Conservation (phyloP, 92 coral and sea anemone genomes). For the Hydrozoanthus gracilis region DNA sequence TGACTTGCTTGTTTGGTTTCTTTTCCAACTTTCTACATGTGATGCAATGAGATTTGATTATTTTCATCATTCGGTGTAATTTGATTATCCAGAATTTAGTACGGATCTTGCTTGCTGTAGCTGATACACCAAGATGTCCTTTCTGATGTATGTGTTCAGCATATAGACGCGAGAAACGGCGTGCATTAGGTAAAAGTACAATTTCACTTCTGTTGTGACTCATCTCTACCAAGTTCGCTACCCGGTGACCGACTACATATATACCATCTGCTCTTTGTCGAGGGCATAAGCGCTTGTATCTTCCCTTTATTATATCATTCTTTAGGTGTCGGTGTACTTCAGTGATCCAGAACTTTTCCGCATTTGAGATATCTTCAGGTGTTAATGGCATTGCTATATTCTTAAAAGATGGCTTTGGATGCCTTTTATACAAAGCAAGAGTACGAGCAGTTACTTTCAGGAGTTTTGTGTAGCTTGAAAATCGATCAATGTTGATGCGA, state of each 20-base stretch:
- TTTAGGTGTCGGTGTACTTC: constrained; percentile 30
- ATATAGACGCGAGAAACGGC: constrained; percentile 56
- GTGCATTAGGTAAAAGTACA: constrained; percentile 58
- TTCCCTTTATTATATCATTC: constrained; percentile 29
- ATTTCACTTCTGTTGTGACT: constrained; percentile 56
- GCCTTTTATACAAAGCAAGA: constrained; percentile 48
- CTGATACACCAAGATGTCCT: constrained; percentile 64
- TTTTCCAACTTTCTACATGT: constrained; percentile 59
- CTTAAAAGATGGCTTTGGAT: constrained; percentile 53
- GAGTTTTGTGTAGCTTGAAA: constrained; percentile 46
- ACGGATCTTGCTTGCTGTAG: constrained; percentile 63
- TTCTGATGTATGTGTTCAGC: constrained; percentile 42
- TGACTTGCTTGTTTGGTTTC: constrained; percentile 34
- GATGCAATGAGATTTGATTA: constrained; percentile 62
- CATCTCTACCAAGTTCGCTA: constrained; percentile 47
- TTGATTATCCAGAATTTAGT: constrained; percentile 60
- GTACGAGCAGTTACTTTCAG: constrained; percentile 65
- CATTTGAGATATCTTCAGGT: constrained; percentile 22
- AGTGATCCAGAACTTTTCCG: constrained; percentile 42
- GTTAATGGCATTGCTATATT: constrained; percentile 34
- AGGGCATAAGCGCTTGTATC: constrained; percentile 43
- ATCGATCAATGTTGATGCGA: constrained; percentile 46
- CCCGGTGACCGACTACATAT: constrained; percentile 54
- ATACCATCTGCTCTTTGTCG: constrained; percentile 36
- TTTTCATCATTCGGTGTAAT: constrained; percentile 40